Evolutionary conservation across 2,797 vertebrate species (phyloP).

Genomic region (Heterohyrax brucei): DNA sequence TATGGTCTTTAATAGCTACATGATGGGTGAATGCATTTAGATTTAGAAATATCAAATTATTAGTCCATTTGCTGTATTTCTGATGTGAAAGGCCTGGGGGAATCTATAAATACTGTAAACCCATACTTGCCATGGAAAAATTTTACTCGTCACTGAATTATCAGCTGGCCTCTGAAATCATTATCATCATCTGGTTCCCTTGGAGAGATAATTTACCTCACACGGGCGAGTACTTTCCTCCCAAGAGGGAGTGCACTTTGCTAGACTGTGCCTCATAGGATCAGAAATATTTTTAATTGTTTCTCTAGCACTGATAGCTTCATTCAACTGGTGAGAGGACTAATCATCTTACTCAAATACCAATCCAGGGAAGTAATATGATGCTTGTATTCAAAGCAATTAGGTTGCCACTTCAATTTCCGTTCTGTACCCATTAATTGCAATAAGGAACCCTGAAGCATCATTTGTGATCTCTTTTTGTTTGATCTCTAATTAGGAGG

Average conservation of each 20-base stretch:
- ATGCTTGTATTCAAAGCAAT: constrained; percentile 80
- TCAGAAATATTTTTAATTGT: constrained; percentile 86
- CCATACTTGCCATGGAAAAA: constrained; percentile 82
- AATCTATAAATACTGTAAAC: constrained; percentile 84
- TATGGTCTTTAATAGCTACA: constrained; percentile 69
- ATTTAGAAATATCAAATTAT: constrained; percentile 82
- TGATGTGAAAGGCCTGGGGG: constrained; percentile 77
- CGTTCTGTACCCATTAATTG: constrained; percentile 63
- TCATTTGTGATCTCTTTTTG: constrained; percentile 39
- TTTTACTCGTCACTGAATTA: constrained; percentile 84
- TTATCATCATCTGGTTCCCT: constrained; percentile 85
- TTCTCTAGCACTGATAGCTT: constrained; percentile 79
- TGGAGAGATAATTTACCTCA: constrained; percentile 87
- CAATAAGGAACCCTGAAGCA: constrained; percentile 57
- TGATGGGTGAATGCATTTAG: constrained; percentile 74
- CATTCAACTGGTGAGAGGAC: constrained; percentile 79
- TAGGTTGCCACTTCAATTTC: constrained; percentile 71
- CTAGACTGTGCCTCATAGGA: constrained; percentile 73
- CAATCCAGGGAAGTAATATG: constrained; percentile 80
- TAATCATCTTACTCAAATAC: constrained; percentile 86
- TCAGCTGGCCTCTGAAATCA: constrained; percentile 85
- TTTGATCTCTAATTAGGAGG: constrained; percentile 59
- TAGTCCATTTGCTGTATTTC: constrained; percentile 82
- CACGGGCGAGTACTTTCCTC: constrained; percentile 82
- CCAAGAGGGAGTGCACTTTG: constrained; percentile 80